These are phyloP conservation scores for Drosophila varians DNA, from an alignment of 1,140 invertebrate genomes.

Conservation along the genomic window DNA sequence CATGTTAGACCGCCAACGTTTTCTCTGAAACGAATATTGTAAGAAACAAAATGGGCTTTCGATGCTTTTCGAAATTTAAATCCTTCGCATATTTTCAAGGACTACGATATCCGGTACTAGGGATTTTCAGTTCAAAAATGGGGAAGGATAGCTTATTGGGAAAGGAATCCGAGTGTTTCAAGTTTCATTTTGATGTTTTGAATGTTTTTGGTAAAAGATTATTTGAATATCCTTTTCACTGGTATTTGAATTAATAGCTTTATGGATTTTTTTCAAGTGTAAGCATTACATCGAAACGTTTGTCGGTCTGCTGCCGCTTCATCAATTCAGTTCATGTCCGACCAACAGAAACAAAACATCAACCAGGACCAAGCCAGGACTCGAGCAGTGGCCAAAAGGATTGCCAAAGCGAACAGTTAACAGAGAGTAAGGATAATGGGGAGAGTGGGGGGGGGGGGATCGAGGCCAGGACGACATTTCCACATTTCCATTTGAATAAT, in stretches of 20 bases:
- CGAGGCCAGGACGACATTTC: slow-evolving; percentile 51
- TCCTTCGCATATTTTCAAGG: not conserved
- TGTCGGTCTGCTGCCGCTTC: slow-evolving; percentile 73
- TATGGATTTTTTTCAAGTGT: slow-evolving; percentile 10
- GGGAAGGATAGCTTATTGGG: too few relatives aligned
- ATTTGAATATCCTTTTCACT: not conserved
- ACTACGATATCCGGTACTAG: not conserved
- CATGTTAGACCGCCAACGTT: not conserved
- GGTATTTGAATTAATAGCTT: not conserved
- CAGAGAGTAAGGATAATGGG: not conserved
- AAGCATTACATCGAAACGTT: slow-evolving; percentile 59
- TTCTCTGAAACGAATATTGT: not conserved
- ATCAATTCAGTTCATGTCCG: slow-evolving; percentile 70
- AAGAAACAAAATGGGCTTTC: too few relatives aligned
- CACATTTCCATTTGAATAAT: slow-evolving; percentile 81
- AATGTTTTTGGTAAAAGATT: too few relatives aligned
- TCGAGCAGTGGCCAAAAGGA: slow-evolving; percentile 24
- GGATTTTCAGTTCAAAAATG: too few relatives aligned
- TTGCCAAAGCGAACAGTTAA: slow-evolving; percentile 3
- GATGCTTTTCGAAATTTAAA: too few relatives aligned
- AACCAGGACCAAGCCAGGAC: not conserved
- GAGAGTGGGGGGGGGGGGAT: not conserved
- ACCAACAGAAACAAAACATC: slow-evolving; percentile 48
- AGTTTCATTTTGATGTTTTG: too few relatives aligned
- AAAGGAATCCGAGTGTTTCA: too few relatives aligned